These are phyloP conservation scores for Cryptophagus acutangulus DNA, from an alignment of 2,888 invertebrate genomes.

Conservation along the genomic window DNA sequence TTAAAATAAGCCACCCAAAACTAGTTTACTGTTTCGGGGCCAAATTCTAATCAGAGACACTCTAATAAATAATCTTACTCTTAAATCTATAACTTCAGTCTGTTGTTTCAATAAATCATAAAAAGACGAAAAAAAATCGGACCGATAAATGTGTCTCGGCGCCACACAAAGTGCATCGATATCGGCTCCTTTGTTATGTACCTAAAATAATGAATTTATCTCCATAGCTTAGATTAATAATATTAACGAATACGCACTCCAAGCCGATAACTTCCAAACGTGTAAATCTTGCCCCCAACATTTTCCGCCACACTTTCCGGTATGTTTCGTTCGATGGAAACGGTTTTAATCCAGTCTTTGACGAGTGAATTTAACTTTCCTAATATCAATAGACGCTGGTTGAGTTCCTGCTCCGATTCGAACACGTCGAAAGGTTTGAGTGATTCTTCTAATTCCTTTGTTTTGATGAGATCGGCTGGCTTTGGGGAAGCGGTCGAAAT, in stretches of 20 bases:
- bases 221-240: neutral
- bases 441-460: constrained; percentile 71
- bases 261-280: constrained; percentile 96
- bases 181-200: constrained; percentile 96
- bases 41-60: constrained; percentile 2
- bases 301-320: constrained; percentile 84
- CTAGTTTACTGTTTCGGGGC: constrained; percentile 3
- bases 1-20: neutral
- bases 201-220: constrained; percentile 45
- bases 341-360: constrained; percentile 89
- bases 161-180: constrained; percentile 98
- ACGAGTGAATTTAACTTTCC: constrained; percentile 86
- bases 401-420: constrained; percentile 84
- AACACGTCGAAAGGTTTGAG: constrained; percentile 83
- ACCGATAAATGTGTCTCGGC: constrained; percentile 88
- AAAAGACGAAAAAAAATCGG: constrained; percentile 95
- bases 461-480: constrained; percentile 68
- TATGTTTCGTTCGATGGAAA: constrained; percentile 86
- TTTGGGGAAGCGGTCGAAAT: constrained; percentile 85
- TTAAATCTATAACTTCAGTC: constrained; percentile 76
- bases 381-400: constrained; percentile 80
- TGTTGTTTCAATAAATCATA: constrained; percentile 84
- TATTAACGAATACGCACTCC: constrained; percentile 58
- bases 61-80: constrained; percentile 58
- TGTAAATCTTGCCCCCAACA: constrained; percentile 97